These are phyloP conservation scores for Drosophila albomicans DNA, from an alignment of 1,140 invertebrate genomes.

Conservation along the genomic window DNA sequence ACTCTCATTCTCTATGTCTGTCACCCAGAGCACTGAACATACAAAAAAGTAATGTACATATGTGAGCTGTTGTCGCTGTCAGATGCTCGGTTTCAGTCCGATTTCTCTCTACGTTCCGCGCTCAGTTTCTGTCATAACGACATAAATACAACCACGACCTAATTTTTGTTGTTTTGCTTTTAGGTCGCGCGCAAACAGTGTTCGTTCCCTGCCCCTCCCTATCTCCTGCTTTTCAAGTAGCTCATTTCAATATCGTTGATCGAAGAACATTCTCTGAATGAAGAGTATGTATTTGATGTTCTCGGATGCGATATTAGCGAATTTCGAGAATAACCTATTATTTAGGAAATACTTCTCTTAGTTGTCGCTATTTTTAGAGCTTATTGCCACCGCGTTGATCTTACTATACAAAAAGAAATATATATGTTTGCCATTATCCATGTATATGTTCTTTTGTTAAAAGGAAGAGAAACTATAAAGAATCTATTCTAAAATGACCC, in stretches of 20 bases:
- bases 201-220: constrained; percentile 5
- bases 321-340: no score
- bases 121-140: constrained; percentile 14
- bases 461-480: no score
- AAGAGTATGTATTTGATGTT: constrained; percentile 1
- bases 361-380: constrained; percentile 53
- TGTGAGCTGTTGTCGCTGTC: constrained; percentile 20
- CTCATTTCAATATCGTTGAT: neutral
- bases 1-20: neutral
- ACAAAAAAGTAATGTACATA: constrained; percentile 51
- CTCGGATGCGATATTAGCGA: neutral
- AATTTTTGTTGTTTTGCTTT: constrained; percentile 68
- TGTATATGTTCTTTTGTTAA: no score
- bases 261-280: neutral
- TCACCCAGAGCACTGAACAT: neutral
- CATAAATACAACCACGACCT: constrained; percentile 69
- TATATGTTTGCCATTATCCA: neutral
- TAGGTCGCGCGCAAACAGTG: constrained; percentile 75
- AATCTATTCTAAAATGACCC: no score
- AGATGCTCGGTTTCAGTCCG: constrained; percentile 14
- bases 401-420: constrained; percentile 43
- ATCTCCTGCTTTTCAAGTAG: neutral
- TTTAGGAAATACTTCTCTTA: no score
- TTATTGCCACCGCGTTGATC: constrained; percentile 62
- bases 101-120: neutral